Evolutionary conservation across 2,797 vertebrate genomes (phyloP).

Genomic region (Lates japonicus): DNA sequence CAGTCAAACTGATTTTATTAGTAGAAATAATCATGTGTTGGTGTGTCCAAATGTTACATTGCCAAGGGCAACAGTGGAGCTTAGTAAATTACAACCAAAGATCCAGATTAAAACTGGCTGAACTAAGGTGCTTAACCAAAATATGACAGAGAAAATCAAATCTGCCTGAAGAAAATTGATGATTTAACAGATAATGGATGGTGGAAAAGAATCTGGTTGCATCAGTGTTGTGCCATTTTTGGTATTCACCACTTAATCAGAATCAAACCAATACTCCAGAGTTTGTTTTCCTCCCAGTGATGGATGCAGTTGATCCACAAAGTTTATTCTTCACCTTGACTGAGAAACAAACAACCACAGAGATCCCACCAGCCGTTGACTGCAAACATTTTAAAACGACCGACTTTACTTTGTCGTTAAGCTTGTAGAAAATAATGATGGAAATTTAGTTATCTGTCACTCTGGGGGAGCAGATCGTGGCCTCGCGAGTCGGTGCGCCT

Average conservation of each 20-base stretch:
- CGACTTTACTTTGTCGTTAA: not conserved
- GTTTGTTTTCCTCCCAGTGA: not conserved
- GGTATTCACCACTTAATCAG: conserved; percentile 5
- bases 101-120: conserved; percentile 49
- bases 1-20: conserved; percentile 11
- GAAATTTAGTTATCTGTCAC: not conserved
- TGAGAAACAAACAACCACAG: not conserved
- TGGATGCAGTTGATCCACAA: conserved; percentile 7
- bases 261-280: not conserved
- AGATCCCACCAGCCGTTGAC: not conserved
- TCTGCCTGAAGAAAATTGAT: not conserved
- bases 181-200: not conserved
- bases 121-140: conserved; percentile 49
- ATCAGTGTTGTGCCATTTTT: conserved; percentile 10
- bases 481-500: not conserved
- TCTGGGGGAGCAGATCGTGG: not conserved
- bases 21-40: conserved; percentile 11
- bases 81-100: conserved; percentile 81
- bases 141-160: not conserved
- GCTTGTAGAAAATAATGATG: not conserved
- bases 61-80: conserved; percentile 58
- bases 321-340: not conserved
- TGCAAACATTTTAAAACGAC: not conserved
- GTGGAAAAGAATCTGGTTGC: not conserved
- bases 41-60: conserved; percentile 21